These are phyloP conservation scores for Fopius arisanus DNA, from an alignment of 1,140 invertebrate genomes.

Conservation along the genomic window DNA sequence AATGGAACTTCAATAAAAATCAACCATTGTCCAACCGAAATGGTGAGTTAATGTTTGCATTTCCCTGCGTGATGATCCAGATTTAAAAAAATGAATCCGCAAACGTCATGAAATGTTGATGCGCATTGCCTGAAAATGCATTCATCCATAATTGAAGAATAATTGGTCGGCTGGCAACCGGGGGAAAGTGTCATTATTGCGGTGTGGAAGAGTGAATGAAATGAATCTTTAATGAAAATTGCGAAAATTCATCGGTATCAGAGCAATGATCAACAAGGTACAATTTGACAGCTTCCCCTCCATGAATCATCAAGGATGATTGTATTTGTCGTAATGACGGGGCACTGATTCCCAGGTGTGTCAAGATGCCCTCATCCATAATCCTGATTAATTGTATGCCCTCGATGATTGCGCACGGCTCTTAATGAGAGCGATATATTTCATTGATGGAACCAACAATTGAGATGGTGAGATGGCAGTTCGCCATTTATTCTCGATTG, in stretches of 20 bases:
- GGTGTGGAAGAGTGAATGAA: too few relatives aligned
- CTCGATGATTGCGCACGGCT: neutral
- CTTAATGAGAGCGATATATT: neutral
- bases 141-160: too few relatives aligned
- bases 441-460: neutral
- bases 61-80: neutral
- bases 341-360: conserved; percentile 22
- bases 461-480: too few relatives aligned
- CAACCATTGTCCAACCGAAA: neutral
- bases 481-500: too few relatives aligned
- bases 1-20: neutral
- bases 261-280: neutral
- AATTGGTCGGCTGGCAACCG: too few relatives aligned
- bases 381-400: neutral
- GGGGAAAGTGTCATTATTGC: too few relatives aligned
- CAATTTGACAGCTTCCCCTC: neutral
- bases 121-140: too few relatives aligned
- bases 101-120: too few relatives aligned
- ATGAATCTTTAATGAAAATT: neutral
- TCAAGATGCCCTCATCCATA: neutral
- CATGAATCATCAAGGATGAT: neutral
- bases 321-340: conserved; percentile 21
- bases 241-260: neutral
- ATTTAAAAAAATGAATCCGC: neutral
- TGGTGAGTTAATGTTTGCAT: neutral